Conservation (phyloP, 2,113 vertebrate species). For the Charina bottae region DNA sequence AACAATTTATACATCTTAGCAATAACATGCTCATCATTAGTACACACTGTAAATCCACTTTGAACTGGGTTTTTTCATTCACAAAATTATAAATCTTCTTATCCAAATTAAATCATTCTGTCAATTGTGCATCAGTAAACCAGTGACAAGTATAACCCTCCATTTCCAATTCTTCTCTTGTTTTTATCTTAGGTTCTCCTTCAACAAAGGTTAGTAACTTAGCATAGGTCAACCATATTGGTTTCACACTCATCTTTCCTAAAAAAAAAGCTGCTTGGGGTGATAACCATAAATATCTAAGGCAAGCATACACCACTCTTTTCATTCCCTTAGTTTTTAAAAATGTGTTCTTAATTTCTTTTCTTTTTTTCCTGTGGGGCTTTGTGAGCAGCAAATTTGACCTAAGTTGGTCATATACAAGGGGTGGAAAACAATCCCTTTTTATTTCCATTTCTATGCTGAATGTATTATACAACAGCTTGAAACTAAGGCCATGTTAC, state of each 20-base stretch:
- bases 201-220: no score
- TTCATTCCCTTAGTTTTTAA: constrained; percentile 6
- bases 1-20: no score
- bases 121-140: no score
- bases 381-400: constrained; percentile 38
- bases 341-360: constrained; percentile 54
- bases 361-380: constrained; percentile 33
- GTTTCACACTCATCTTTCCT: not conserved
- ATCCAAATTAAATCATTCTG: no score
- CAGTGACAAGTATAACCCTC: no score
- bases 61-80: no score
- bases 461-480: constrained; percentile 42
- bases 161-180: no score
- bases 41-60: no score
- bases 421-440: constrained; percentile 2
- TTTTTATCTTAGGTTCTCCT: no score
- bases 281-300: constrained; percentile 18
- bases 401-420: constrained; percentile 29
- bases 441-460: constrained; percentile 45
- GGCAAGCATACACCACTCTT: constrained; percentile 30
- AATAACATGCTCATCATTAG: no score
- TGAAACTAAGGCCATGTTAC: constrained; percentile 27
- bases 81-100: no score
- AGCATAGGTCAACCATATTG: no score
- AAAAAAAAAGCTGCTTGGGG: not conserved